phyloP scores from a whole-genome alignment of 2,113 vertebrate genomes.

The Chauna torquata region DNA sequence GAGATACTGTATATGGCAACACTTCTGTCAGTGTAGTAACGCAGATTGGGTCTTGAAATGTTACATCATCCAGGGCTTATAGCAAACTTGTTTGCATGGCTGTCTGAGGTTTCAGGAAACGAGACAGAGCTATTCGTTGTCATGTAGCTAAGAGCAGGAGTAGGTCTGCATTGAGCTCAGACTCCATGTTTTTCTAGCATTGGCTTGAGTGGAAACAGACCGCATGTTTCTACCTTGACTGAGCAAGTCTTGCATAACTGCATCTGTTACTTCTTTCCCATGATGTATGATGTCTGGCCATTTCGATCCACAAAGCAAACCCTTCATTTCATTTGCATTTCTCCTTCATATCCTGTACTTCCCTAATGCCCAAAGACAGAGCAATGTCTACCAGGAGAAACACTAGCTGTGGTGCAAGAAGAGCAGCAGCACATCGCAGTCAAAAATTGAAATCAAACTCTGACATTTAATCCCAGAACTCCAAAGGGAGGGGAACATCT shows the following conservation, averaged over 20 bases:
- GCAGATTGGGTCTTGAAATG: neutral
- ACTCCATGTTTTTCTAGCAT: neutral
- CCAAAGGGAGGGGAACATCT: neutral
- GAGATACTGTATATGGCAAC: neutral
- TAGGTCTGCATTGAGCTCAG: neutral
- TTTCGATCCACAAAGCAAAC: neutral
- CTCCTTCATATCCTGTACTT: neutral
- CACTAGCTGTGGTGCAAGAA: neutral
- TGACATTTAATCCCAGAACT: neutral
- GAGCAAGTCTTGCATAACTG: neutral
- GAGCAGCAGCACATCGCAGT: neutral
- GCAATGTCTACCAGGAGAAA: neutral
- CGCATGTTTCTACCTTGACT: neutral
- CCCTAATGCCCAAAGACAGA: neutral
- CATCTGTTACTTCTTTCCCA: neutral
- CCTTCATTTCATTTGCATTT: neutral
- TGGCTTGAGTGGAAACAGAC: neutral
- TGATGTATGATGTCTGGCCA: neutral
- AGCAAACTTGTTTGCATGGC: neutral
- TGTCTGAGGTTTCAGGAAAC: neutral
- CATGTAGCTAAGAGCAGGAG: neutral
- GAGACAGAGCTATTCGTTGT: neutral
- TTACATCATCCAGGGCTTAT: neutral
- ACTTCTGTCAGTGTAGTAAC: neutral
- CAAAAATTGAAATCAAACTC: neutral